These are phyloP conservation scores for Caranx ignobilis DNA, from an alignment of 2,113 vertebrate genomes.

Conservation along the genomic window DNA sequence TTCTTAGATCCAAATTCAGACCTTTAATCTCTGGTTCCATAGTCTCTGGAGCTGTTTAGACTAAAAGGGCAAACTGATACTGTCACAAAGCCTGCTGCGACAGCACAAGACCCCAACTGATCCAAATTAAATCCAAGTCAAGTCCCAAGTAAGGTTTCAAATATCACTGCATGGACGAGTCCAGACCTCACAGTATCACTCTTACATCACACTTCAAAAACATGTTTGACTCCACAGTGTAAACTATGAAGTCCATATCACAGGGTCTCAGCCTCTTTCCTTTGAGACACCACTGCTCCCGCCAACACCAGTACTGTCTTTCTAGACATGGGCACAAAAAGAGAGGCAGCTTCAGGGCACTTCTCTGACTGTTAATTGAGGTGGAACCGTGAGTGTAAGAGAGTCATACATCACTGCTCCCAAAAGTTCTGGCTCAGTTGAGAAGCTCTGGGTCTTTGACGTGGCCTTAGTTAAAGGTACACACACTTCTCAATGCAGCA, in stretches of 20 bases:
- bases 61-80: not conserved
- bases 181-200: not conserved
- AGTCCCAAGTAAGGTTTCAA: not conserved
- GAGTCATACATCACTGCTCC: slow-evolving; percentile 46
- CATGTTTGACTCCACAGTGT: not conserved
- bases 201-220: not conserved
- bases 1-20: not conserved
- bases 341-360: slow-evolving; percentile 20
- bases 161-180: not conserved
- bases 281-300: too few species aligned
- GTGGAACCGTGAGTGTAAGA: slow-evolving; percentile 49
- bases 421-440: slow-evolving; percentile 49
- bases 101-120: not conserved
- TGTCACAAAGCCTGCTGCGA: not conserved
- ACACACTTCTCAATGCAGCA: slow-evolving; percentile 13
- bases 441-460: slow-evolving; percentile 38
- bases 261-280: too few species aligned
- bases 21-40: not conserved
- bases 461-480: not conserved
- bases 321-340: slow-evolving; percentile 43
- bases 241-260: not conserved
- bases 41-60: not conserved
- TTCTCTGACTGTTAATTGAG: slow-evolving; percentile 52
- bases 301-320: not conserved
- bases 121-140: not conserved